phyloP scores from a whole-genome alignment of 2,113 vertebrate genomes.

The Dissostichus mawsoni region DNA sequence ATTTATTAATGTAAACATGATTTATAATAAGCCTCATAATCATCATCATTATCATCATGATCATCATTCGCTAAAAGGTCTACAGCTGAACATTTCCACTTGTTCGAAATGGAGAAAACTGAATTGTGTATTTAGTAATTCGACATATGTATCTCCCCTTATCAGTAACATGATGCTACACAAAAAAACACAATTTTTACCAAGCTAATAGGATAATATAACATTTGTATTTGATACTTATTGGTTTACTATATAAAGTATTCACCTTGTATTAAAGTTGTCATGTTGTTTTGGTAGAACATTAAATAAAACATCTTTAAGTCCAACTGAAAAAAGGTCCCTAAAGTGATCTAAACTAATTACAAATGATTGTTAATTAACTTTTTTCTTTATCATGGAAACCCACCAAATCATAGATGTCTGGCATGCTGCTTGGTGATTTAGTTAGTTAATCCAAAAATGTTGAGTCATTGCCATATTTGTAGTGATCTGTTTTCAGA shows the following conservation, averaged over 20 bases:
- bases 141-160: constrained; percentile 3
- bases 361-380: neutral
- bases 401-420: neutral
- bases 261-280: neutral
- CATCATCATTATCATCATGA: constrained; percentile 19
- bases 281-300: neutral
- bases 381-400: too few relatives aligned
- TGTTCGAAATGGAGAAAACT: constrained; percentile 29
- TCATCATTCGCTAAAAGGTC: constrained; percentile 18
- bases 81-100: constrained; percentile 41
- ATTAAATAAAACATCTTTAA: neutral
- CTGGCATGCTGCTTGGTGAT: neutral
- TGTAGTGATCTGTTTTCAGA: constrained; percentile 2
- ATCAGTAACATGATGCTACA: constrained; percentile 1
- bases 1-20: constrained; percentile 59
- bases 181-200: neutral
- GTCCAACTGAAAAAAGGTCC: neutral
- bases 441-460: neutral
- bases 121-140: constrained; percentile 32
- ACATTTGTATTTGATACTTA: neutral
- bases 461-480: neutral
- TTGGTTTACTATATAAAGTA: neutral
- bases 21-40: constrained; percentile 54
- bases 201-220: neutral
- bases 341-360: neutral